Conservation (phyloP, 2,113 vertebrate species). For the Jaculus jaculus region DNA sequence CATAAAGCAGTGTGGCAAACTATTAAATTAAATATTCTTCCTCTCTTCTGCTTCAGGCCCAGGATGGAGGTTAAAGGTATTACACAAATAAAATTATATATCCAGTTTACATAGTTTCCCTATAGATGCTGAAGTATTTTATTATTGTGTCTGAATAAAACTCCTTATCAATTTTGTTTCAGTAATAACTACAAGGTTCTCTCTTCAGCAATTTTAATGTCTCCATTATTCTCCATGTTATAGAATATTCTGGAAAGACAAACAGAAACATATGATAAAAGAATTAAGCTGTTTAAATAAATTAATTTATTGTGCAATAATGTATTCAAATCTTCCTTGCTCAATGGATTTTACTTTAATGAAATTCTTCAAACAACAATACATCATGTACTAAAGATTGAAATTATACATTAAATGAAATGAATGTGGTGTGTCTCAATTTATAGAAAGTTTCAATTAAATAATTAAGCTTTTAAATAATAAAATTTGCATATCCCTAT, state of each 20-base stretch:
- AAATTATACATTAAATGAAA: constrained; percentile 85
- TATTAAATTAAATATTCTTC: constrained; percentile 78
- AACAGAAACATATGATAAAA: constrained; percentile 87
- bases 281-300: constrained; percentile 89
- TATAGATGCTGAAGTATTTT: constrained; percentile 71
- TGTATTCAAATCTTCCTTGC: constrained; percentile 85
- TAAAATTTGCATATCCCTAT: constrained; percentile 79
- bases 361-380: constrained; percentile 86
- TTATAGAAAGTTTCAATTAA: constrained; percentile 81
- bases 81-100: constrained; percentile 82
- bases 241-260: constrained; percentile 82
- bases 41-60: constrained; percentile 70
- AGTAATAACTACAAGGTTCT: constrained; percentile 85
- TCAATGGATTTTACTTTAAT: constrained; percentile 87
- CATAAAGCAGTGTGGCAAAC: constrained; percentile 74
- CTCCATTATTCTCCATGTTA: constrained; percentile 77
- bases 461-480: constrained; percentile 84
- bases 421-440: constrained; percentile 80
- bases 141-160: constrained; percentile 81
- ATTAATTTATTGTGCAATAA: constrained; percentile 87
- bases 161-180: constrained; percentile 87
- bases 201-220: constrained; percentile 80
- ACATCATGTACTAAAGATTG: constrained; percentile 81
- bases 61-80: constrained; percentile 76
- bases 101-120: constrained; percentile 69